These are phyloP conservation scores for Nesoenas mayeri DNA, from an alignment of 2,113 vertebrate genomes.

Conservation along the genomic window DNA sequence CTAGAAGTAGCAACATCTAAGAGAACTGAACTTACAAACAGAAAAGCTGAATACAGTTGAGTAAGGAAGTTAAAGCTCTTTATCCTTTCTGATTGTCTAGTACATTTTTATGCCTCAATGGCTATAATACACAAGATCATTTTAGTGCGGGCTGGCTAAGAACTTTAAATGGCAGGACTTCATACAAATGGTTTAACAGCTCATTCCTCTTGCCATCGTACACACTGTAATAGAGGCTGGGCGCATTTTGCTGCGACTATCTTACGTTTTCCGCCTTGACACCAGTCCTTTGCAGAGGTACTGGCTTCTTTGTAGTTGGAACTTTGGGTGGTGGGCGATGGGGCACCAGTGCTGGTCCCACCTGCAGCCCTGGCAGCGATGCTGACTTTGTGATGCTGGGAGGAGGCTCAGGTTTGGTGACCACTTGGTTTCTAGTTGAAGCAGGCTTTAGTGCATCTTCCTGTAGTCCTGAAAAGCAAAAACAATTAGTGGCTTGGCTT, in stretches of 20 bases:
- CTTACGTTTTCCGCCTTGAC: conserved; percentile 46
- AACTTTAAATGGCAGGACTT: not conserved
- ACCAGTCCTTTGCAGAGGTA: conserved; percentile 49
- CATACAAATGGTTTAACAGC: not conserved
- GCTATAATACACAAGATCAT: not conserved
- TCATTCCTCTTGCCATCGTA: not conserved
- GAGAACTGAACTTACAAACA: not conserved
- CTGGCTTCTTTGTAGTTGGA: conserved; percentile 70
- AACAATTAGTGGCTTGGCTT: not conserved
- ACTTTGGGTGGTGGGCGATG: conserved; percentile 78
- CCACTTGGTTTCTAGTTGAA: conserved; percentile 18
- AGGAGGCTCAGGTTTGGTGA: conserved; percentile 27
- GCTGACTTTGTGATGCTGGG: not conserved
- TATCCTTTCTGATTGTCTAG: not conserved
- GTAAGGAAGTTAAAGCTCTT: not conserved
- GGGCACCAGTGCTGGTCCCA: conserved; percentile 47
- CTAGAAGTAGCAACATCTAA: not conserved
- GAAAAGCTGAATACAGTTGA: not conserved
- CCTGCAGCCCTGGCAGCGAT: not conserved
- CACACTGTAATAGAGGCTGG: not conserved
- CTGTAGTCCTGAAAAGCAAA: conserved; percentile 65
- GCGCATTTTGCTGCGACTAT: not conserved
- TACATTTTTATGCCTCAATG: not conserved
- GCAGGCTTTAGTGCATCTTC: conserved; percentile 49
- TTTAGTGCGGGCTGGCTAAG: not conserved